Base-by-base conservation (phyloP, 2,797 vertebrate species). In the Dallia pectoralis region DNA sequence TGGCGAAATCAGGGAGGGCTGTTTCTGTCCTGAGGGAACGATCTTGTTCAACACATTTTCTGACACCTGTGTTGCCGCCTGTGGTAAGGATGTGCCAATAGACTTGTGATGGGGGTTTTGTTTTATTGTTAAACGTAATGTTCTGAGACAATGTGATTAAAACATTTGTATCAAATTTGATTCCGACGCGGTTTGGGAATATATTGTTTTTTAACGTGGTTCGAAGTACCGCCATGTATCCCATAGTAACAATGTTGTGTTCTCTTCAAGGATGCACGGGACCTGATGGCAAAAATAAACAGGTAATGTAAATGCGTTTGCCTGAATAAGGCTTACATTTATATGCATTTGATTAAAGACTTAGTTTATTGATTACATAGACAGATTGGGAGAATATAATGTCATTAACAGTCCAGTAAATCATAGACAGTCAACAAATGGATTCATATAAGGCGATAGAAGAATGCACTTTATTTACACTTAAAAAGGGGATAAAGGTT, bases 181-280 rank as follows among this genome's bases (percentile, higher is more conserved):
- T 64, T 64, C 2, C 29, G 19, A 18, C 62, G 27, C 18, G 4
- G 36, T 67, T n/a, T 67, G 22, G 32, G 62, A 63, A 63, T 19
- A 63, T 16, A 18, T 30, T 18, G 16, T 63, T 63, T 18, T 63
- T 63, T 18, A 18, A 59, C 25, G 14, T 33, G 12, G 36, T 27
- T 68, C 33, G 36, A 71, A 67, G 22, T 53, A 66, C 47, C 16
- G 30, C 47, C 62, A 19, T 19, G 2, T 18, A 32, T 32, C 25
- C 27, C 27, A 18, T 30, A 11, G 22, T 8, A 56, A n/a, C 19
- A 0, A 63, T 30, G 6, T 30, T 63, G 4, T 19, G 14, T 36
- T 32, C 51, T 22, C 30, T 79, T 82, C 22, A 79, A 95, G 95
- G 89, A 83, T 97, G 96, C 66, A 75, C 89, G 69, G 95, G 94